Conservation (phyloP, 2,113 vertebrate genomes). For the Misgurnus mizolepis region DNA sequence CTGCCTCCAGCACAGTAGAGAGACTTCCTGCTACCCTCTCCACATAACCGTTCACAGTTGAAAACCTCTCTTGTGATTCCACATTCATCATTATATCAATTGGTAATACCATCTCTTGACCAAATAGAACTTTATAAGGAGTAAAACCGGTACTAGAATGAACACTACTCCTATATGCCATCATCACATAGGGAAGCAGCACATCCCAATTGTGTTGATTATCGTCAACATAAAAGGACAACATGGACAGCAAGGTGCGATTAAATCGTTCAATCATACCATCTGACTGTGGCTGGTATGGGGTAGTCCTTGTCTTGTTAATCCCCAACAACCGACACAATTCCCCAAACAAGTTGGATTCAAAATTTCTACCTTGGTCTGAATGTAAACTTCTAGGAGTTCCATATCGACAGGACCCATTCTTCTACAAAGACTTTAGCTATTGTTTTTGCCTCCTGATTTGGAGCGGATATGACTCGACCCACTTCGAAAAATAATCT, state of each 20-base stretch:
- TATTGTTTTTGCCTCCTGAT: neutral
- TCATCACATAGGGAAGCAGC: slow-evolving; percentile 2
- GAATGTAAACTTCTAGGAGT: neutral
- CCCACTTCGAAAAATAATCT: too few species aligned
- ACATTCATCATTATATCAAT: neutral
- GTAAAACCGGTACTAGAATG: neutral
- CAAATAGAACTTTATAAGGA: neutral
- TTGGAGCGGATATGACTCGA: neutral
- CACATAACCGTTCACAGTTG: neutral
- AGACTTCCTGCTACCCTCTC: neutral
- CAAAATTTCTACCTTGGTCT: neutral
- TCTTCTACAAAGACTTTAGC: neutral
- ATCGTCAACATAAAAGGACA: neutral
- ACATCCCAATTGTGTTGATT: neutral
- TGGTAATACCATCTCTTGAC: neutral
- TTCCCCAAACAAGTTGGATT: neutral
- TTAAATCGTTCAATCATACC: neutral
- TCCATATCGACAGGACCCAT: neutral
- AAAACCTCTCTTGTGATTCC: neutral
- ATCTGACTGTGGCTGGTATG: neutral
- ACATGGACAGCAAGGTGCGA: neutral
- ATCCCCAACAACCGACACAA: too few species aligned
- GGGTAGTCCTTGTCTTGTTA: too few species aligned
- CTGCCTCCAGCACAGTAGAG: neutral
- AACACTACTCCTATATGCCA: neutral